These are phyloP conservation scores for Actinopyga echinites DNA, from an alignment of 53 echinoderm and acorn worm genomes.

Conservation along the genomic window DNA sequence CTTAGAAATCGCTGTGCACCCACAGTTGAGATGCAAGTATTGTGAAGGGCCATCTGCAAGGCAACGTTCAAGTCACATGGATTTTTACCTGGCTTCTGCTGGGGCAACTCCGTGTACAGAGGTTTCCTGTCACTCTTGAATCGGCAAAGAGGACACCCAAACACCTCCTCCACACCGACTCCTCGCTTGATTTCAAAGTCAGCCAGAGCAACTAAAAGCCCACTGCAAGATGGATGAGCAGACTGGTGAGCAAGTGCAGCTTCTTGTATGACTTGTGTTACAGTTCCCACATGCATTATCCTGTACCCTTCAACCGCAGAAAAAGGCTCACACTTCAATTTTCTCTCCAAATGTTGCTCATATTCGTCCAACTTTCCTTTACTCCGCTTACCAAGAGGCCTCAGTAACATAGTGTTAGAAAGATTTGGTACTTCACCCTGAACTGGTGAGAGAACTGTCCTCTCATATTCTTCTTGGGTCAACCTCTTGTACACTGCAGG, in stretches of 20 bases:
- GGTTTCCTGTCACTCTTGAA: background rate
- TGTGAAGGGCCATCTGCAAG: background rate
- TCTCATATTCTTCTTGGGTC: conserved; percentile 3
- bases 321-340: background rate
- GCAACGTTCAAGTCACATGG: conserved; percentile 8
- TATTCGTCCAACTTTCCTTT: background rate
- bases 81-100: conserved; percentile 5
- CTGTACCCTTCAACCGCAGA: background rate
- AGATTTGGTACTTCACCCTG: conserved; percentile 4
- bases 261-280: background rate
- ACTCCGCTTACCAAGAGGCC: background rate
- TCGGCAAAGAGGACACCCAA: background rate
- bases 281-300: background rate
- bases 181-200: background rate
- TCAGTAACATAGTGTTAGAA: conserved; percentile 1
- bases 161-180: background rate
- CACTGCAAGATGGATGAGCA: background rate
- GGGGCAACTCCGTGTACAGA: background rate
- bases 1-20: background rate
- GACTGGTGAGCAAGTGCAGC: background rate
- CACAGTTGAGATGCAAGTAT: conserved; percentile 1
- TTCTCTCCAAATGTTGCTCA: background rate
- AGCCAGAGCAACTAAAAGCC: background rate
- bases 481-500: background rate
- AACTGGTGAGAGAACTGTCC: background rate